Evolutionary conservation across 2,797 vertebrate genomes (phyloP).

Genomic region (Leucoraja ocellata): DNA sequence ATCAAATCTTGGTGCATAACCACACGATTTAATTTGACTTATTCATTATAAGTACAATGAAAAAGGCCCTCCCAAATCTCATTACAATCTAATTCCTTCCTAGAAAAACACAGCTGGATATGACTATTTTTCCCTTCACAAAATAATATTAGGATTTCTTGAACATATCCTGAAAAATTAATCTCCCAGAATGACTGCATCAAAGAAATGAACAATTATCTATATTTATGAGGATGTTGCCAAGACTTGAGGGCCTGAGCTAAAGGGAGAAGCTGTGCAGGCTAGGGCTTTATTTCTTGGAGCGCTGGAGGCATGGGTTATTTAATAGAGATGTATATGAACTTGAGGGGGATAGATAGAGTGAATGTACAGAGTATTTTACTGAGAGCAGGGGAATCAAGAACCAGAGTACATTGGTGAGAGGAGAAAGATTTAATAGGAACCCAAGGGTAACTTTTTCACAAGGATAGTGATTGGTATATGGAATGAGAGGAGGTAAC

Average conservation of each 20-base stretch:
- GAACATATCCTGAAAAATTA: not conserved
- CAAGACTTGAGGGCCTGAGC: not conserved
- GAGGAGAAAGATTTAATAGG: too few relatives aligned
- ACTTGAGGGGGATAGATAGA: too few relatives aligned
- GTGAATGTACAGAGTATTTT: too few relatives aligned
- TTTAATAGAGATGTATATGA: too few relatives aligned
- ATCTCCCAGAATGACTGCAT: not conserved
- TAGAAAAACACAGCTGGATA: not conserved
- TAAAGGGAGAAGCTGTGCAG: too few relatives aligned
- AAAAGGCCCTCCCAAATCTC: not conserved
- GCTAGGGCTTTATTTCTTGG: too few relatives aligned
- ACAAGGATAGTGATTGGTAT: too few relatives aligned
- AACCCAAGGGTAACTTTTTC: too few relatives aligned
- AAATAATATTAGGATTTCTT: not conserved
- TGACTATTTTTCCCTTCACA: not conserved
- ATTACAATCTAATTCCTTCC: not conserved
- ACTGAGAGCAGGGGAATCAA: too few relatives aligned
- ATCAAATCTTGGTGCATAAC: not conserved
- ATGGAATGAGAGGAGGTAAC: too few relatives aligned
- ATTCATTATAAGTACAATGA: not conserved
- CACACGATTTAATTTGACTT: not conserved
- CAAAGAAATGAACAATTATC: not conserved
- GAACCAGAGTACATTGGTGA: too few relatives aligned
- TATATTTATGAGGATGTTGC: not conserved
- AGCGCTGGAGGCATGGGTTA: too few relatives aligned